phyloP scores from a whole-genome alignment of 2,113 vertebrate species.

The Shinisaurus crocodilurus region DNA sequence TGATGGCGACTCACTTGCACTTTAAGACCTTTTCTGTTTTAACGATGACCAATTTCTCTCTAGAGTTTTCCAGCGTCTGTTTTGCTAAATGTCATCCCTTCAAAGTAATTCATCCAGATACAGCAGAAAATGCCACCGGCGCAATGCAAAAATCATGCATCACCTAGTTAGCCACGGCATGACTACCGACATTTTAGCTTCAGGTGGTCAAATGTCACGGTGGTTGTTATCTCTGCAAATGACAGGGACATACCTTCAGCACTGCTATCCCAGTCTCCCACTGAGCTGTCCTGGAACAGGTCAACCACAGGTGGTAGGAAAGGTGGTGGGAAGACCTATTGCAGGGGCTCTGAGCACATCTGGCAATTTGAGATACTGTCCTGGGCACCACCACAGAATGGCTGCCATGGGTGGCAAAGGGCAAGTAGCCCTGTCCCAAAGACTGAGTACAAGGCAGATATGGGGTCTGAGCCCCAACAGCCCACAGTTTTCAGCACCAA shows the following conservation, averaged over 20 bases:
- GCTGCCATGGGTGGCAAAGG: no score
- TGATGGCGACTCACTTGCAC: constrained; percentile 57
- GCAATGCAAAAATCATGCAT: constrained; percentile 52
- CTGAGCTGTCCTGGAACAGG: constrained; percentile 35
- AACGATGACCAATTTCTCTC: constrained; percentile 59
- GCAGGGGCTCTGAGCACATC: no score
- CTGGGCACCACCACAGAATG: no score
- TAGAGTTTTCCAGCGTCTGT: constrained; percentile 46
- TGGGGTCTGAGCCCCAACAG: no score
- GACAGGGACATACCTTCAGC: not conserved
- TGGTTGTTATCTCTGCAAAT: constrained; percentile 25
- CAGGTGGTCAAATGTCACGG: constrained; percentile 49
- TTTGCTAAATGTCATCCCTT: constrained; percentile 42
- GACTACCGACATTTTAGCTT: constrained; percentile 40
- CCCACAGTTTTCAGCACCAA: no score
- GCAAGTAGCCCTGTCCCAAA: no score
- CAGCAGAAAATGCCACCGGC: constrained; percentile 31
- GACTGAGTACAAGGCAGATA: no score
- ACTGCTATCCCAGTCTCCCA: constrained; percentile 21
- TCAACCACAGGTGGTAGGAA: not conserved
- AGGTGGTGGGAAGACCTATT: not conserved
- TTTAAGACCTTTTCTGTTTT: constrained; percentile 56
- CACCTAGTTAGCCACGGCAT: constrained; percentile 42
- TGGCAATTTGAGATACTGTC: no score
- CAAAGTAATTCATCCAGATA: constrained; percentile 50